Base-by-base conservation (phyloP, 2,797 vertebrate species). In the Gorsachius magnificus region DNA sequence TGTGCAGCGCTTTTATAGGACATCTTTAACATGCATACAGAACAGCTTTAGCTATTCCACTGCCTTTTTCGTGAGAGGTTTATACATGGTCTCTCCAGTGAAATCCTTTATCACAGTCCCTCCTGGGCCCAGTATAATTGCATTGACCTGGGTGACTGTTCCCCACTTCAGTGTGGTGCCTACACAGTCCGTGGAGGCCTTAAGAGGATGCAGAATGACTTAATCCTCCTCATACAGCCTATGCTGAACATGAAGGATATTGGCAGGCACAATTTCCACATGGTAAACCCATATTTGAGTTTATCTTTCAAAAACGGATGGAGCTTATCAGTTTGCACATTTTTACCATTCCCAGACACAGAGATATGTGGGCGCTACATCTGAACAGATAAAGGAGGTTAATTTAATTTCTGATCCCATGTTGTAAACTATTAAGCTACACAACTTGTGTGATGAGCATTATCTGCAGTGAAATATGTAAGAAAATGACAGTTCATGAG, bases 321-420 rank as follows among this genome's bases (percentile, higher is more conserved):
- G 11, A 87, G 29, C 51, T 93, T 87, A 92, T 70, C 5, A 65
- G 21, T 85, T 79, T 78, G 13, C 58, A 79, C 50, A 29, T 87
- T 96, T 90, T 87, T 57, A 69, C 56, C 11, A 38, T 57, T 87
- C n/a, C 43, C 31, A 18, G 31, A 35, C 36, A 80, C 22, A 53
- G 45, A 72, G 38, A 90, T 46, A 76, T 8, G 38, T 21, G 45
- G 16, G 12, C 33, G 83, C 9, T 78, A 53, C 29, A 22, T 71
- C 8, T 8, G 10, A 83, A 54, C 9, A 72, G 76, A 90, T 90
- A 81, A 58, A 36, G 20, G 11, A 89, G 71, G 87, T 92, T 58
- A 82, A 50, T 92, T 90, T 66, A 84, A 92, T 95, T 94, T 94
- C 60, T 29, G 24, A 87, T 87, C 45, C 50, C 56, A 64, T 17